Percentiles rank a stretch among this genome's conserved stretches.
Evolutionary conservation across 2,113 vertebrate species (phyloP).

Genomic region (Brachypodius melanocephalos): DNA sequence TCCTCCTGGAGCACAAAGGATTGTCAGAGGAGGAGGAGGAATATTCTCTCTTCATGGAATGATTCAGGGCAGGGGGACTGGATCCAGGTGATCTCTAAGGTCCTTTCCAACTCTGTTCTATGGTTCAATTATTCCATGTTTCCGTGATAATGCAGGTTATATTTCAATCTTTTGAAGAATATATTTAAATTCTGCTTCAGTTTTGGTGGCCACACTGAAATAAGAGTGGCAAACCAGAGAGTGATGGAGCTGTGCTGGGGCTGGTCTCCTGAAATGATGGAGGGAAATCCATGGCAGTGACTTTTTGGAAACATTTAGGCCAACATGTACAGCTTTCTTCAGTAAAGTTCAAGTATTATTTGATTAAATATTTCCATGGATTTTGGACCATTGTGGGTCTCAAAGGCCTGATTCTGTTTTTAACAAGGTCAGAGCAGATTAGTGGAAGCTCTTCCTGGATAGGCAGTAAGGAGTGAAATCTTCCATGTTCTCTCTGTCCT

Average conservation of each 20-base stretch:
- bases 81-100: neutral
- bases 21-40: neutral
- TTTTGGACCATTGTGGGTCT: neutral
- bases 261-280: fast-evolving
- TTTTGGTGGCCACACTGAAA: neutral
- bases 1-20: neutral
- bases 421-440: neutral
- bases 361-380: neutral
- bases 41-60: neutral
- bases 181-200: neutral
- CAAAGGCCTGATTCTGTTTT: neutral
- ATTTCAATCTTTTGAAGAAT: neutral
- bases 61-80: neutral
- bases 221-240: neutral
- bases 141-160: neutral
- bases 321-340: neutral
- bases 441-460: neutral
- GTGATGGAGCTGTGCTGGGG: neutral
- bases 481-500: neutral
- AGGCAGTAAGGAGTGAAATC: neutral
- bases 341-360: neutral
- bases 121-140: neutral
- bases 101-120: neutral
- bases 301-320: neutral
- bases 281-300: neutral